phyloP scores from a whole-genome alignment of 2,797 vertebrate genomes.

The Sebastes trivittatus region DNA sequence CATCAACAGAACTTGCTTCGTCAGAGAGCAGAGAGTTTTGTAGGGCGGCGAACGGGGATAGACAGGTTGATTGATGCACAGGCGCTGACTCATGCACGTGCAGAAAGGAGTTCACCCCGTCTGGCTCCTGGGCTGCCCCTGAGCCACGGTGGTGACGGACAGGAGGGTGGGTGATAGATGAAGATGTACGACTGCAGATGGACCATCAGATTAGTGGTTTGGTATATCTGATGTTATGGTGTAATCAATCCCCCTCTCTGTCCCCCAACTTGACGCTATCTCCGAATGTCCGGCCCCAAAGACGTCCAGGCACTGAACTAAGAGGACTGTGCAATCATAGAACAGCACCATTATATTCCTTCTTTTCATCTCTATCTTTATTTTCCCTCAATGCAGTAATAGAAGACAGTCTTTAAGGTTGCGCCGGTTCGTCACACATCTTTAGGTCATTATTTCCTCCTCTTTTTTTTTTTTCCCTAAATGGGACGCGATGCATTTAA shows the following conservation, averaged over 20 bases:
- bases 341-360: slow-evolving; percentile 3
- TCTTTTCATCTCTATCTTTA: slow-evolving; percentile 31
- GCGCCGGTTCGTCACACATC: slow-evolving; percentile 59
- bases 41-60: slow-evolving; percentile 22
- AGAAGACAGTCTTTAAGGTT: slow-evolving; percentile 45
- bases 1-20: slow-evolving; percentile 1
- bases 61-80: slow-evolving; percentile 75
- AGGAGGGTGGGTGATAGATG: slow-evolving; percentile 77
- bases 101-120: slow-evolving; percentile 50
- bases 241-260: slow-evolving; percentile 79
- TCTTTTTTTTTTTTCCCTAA: slow-evolving; percentile 3
- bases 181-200: slow-evolving; percentile 81
- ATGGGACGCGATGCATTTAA: slow-evolving; percentile 51
- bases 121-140: slow-evolving; percentile 61
- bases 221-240: slow-evolving; percentile 73
- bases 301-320: slow-evolving; percentile 24
- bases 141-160: slow-evolving; percentile 68
- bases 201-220: slow-evolving; percentile 80
- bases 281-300: slow-evolving; percentile 26
- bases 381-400: slow-evolving; percentile 38
- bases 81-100: slow-evolving; percentile 62
- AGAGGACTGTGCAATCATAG: slow-evolving; percentile 9
- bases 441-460: slow-evolving; percentile 72
- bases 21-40: slow-evolving; percentile 33
- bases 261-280: slow-evolving; percentile 50